Evolutionary conservation across 1,140 invertebrate genomes (phyloP), one percentile per base, ranked within the genome.

Genomic region (Helicorthomorpha holstii): DNA sequence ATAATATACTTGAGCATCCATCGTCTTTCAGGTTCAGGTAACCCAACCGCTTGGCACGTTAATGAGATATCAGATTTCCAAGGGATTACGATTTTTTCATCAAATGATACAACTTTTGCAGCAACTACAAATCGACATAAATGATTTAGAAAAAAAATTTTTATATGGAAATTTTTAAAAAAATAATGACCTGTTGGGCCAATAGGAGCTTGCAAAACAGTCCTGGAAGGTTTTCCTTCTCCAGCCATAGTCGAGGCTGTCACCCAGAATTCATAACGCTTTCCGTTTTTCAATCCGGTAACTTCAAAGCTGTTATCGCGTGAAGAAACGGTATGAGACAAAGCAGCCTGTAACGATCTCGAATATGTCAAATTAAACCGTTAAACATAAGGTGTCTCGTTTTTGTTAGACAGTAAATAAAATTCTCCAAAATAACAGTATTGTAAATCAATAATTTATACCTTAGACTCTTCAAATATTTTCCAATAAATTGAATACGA

Each of bases 231-330:
- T 21, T 88, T 82, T 42, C 90, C 88, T 76, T 93, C 90, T 4
- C 89, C 90, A 61, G 92, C 90, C 53, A 83, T 83, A 0, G 89
- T 94, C 44, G 85, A 87, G 29, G 88, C 89, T 14, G 88, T 91
- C 0, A 94, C 88, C 87, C 88, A 94, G 69, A 94, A 92, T 65
- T 92, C 86, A 62, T 92, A 92, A 52, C 83, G 79, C 47, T 77
- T 73, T 59, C 82, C 81, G 58, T 82, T 78, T 59, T 83, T 83
- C 57, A 93, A 66, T 57, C 84, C 83, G 45, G 80, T 82, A 10
- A 87, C 85, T 64, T 91, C 89, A 63, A 80, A 86, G n/a, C 47
- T 44, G 19, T 21, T 46, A 19, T 7, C 4, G 19, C 25, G 19
- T 7, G 44, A 7, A 22, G 44, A 25, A 21, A 46, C 4, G 44